These are phyloP conservation scores for Heliocidaris erythrogramma DNA, from an alignment of 35 echinoderm and acorn worm genomes.

Conservation along the genomic window DNA sequence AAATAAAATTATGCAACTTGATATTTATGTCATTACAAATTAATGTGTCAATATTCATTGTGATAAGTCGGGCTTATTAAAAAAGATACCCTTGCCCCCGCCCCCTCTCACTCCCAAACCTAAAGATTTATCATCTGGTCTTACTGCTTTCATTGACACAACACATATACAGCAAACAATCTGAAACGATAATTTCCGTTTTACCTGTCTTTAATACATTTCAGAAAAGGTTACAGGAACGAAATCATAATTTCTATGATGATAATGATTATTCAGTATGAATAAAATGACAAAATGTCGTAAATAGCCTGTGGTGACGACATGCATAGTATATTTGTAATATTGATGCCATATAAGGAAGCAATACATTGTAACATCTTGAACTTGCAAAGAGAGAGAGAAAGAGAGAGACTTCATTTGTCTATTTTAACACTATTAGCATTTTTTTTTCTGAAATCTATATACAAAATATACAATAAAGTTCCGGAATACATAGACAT, in stretches of 20 bases:
- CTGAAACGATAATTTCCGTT: not conserved
- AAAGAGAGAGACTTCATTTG: not conserved
- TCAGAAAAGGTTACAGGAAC: not conserved
- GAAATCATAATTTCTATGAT: not conserved
- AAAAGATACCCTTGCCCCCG: too few relatives aligned
- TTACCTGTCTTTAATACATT: constrained; percentile 4
- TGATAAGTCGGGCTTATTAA: too few relatives aligned
- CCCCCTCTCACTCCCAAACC: too few relatives aligned
- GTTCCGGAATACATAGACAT: not conserved
- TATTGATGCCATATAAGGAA: not conserved
- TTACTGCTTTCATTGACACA: too few relatives aligned
- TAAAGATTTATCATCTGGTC: too few relatives aligned
- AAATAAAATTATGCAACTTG: too few relatives aligned
- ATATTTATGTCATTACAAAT: too few relatives aligned
- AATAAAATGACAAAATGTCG: constrained; percentile 7
- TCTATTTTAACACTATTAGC: not conserved
- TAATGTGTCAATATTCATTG: too few relatives aligned
- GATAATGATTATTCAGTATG: not conserved
- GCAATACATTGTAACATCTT: not conserved
- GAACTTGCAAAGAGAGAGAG: not conserved
- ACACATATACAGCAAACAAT: not conserved
- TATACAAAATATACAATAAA: constrained; percentile 6
- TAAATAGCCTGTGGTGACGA: not conserved
- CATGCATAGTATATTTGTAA: not conserved
- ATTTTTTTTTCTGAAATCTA: not conserved